phyloP scores from a whole-genome alignment of 1,140 invertebrate genomes.

The Elysia chlorotica region DNA sequence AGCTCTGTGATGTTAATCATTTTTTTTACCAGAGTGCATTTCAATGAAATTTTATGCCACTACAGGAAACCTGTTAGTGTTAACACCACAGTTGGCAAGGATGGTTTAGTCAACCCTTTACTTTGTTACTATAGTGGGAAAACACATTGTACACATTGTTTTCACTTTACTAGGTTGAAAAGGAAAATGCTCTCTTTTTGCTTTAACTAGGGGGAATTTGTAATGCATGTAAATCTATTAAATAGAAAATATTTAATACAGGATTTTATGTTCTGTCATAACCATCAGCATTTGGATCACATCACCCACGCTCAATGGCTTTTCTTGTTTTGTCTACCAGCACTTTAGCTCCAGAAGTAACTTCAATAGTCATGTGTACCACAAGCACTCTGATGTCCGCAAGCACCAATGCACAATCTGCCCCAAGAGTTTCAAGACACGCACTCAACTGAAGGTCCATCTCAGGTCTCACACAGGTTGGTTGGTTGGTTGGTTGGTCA shows the following conservation, averaged over 20 bases:
- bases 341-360: conserved; percentile 40
- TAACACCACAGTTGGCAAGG: too few species aligned
- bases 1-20: too few species aligned
- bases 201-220: not conserved
- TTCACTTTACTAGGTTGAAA: not conserved
- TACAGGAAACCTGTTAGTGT: too few species aligned
- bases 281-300: not conserved
- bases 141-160: not conserved
- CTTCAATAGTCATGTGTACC: conserved; percentile 46
- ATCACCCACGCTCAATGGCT: not conserved
- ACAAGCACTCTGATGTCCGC: conserved; percentile 37
- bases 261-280: not conserved
- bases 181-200: not conserved
- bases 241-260: not conserved
- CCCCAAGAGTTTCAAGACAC: conserved; percentile 97
- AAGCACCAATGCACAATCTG: conserved; percentile 93
- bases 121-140: not conserved
- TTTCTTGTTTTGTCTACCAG: conserved; percentile 1
- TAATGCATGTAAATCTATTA: not conserved
- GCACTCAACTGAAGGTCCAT: conserved; percentile 97
- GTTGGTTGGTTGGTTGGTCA: too few species aligned
- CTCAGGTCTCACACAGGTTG: conserved; percentile 95
- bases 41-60: too few species aligned
- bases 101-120: not conserved
- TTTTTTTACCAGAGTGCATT: too few species aligned